Conservation (phyloP, 2,113 vertebrate species). For the Addax nasomaculatus region DNA sequence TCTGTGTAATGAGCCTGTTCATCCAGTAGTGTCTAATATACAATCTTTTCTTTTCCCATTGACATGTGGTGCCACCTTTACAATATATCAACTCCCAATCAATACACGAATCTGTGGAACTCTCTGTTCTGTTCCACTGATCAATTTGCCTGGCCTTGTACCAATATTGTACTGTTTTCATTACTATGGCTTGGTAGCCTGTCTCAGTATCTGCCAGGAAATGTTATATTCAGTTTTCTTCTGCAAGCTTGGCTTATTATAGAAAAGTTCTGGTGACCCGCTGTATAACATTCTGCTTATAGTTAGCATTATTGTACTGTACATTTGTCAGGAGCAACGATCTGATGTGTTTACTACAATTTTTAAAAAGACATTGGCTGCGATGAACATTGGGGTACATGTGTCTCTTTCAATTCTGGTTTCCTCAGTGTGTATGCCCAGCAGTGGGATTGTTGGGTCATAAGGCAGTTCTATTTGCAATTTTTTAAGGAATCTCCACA, state of each 20-base stretch:
- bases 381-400: too few relatives aligned
- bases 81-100: background rate
- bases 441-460: too few relatives aligned
- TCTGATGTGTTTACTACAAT: background rate
- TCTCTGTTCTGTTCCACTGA: background rate
- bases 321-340: background rate
- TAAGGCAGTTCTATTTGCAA: too few relatives aligned
- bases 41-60: background rate
- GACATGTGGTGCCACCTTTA: background rate
- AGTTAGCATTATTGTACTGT: background rate
- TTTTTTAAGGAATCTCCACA: too few relatives aligned
- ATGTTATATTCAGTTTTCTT: background rate
- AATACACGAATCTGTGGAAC: background rate
- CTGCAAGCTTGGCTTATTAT: background rate
- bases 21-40: background rate
- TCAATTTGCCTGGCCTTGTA: background rate
- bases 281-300: too few relatives aligned
- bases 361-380: background rate
- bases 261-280: background rate
- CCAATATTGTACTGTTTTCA: background rate
- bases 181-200: background rate
- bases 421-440: too few relatives aligned
- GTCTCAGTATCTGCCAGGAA: background rate
- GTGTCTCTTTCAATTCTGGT: too few relatives aligned
- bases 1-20: background rate